Base-by-base conservation (phyloP, 2,113 vertebrate genomes). In the Azemiops feae region DNA sequence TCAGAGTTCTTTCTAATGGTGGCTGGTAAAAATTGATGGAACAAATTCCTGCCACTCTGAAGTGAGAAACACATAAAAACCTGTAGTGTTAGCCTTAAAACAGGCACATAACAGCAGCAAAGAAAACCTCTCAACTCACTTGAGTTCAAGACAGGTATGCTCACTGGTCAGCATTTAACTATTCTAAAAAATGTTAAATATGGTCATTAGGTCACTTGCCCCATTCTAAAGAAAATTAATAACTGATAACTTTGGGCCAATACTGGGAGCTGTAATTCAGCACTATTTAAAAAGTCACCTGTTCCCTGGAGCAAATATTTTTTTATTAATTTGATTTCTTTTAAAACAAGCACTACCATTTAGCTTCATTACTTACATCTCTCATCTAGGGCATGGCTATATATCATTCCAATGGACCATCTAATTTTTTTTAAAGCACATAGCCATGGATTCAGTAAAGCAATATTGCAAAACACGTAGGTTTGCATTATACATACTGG, bases 241-340 rank as follows among this genome's bases (percentile, higher is more conserved):
- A 74, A 74, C 69, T 74, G 34, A 16, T 74, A 74, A 74, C 69
- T 18, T 74, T 81, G 34, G 74, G 74, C 39, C 20, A 81, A 81
- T 81, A 81, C 74, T 81, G 34, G 34, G 18, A 39, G 69, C 34
- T 18, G 7, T 43, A 81, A 81, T 43, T 43, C 7, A 81, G 74
- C 7, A 43, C 7, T 43, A 39, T 81, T 43, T 43, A 43, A 18
- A 43, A 81, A 43, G 74, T 22, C 74, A 81, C 34, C 43, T 43
- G 34, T 43, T 81, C 34, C 74, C 74, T 81, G 74, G 34, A 85
- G 25, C 50, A 55, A 39, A 47, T 58, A 93, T 91, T 60, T 34
- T 30, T 52, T 0, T 1, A 53, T 96, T 87, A 58, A 95, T 91
- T 96, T 96, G 12, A 91, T 94, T 93, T 91, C n/a, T 64, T 92